Conservation (phyloP, 2,797 vertebrate species). For the Phrynocephalus vlangalii region DNA sequence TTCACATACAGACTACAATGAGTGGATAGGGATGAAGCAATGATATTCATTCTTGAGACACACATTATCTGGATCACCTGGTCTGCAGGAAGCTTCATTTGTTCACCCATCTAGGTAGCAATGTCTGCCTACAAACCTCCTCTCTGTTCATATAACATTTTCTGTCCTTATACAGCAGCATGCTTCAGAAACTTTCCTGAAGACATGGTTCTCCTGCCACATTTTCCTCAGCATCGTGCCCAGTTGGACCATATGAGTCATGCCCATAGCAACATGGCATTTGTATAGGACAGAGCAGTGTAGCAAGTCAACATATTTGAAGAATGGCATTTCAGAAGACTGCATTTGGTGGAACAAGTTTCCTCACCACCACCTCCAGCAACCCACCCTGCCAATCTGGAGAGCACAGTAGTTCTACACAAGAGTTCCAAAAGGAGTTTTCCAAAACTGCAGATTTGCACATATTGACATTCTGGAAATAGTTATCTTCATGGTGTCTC, state of each 20-base stretch:
- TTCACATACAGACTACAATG: too few species aligned
- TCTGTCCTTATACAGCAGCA: neutral
- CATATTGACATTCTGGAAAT: neutral
- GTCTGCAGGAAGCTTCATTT: accelerated
- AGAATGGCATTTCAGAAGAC: accelerated
- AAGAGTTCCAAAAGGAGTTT: neutral
- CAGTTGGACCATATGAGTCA: neutral
- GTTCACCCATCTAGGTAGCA: neutral
- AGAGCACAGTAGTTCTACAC: neutral
- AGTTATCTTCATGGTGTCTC: neutral
- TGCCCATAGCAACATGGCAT: conserved; percentile 10
- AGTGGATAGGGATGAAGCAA: neutral
- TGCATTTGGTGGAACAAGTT: neutral
- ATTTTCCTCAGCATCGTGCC: conserved; percentile 13
- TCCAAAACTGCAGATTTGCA: conserved; percentile 8
- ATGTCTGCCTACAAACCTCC: neutral
- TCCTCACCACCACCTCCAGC: too few species aligned
- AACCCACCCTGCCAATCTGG: too few species aligned
- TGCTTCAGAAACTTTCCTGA: conserved; percentile 12
- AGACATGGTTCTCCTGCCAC: neutral
- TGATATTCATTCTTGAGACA: neutral
- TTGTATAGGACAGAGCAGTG: neutral
- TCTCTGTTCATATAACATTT: conserved; percentile 9
- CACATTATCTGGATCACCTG: neutral
- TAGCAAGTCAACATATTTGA: neutral